These are phyloP conservation scores for Tribolium castaneum DNA, from an alignment of 1,140 invertebrate genomes.

Conservation along the genomic window DNA sequence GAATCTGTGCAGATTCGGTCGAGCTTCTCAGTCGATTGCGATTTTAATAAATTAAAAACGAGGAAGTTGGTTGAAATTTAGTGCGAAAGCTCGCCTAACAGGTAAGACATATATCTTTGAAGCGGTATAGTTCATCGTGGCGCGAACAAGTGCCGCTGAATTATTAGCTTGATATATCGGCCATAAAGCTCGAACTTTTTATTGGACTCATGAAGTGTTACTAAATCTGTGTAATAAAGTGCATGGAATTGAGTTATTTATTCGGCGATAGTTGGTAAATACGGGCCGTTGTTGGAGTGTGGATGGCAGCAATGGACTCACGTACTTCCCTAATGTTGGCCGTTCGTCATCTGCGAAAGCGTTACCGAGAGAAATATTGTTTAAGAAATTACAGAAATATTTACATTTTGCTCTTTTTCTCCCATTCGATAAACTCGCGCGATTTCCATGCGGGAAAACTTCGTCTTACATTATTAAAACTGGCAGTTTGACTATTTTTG, in stretches of 20 bases:
- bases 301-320: constrained; percentile 32
- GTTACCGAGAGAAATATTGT: constrained; percentile 38
- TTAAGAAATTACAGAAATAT: constrained; percentile 40
- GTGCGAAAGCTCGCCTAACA: constrained; percentile 32
- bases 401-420: constrained; percentile 33
- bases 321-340: constrained; percentile 41
- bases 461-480: constrained; percentile 4
- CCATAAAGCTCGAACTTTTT: constrained; percentile 44
- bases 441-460: background rate
- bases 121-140: constrained; percentile 19
- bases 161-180: constrained; percentile 45
- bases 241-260: constrained; percentile 45
- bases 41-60: constrained; percentile 24
- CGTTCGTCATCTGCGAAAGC: constrained; percentile 42
- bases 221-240: constrained; percentile 41
- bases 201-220: constrained; percentile 41
- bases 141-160: constrained; percentile 35
- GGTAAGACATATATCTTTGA: constrained; percentile 29
- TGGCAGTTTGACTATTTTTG: constrained; percentile 8
- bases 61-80: constrained; percentile 24
- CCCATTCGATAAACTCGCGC: background rate
- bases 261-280: constrained; percentile 36
- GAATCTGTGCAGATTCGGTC: background rate
- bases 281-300: background rate
- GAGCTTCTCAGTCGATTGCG: background rate